These are phyloP conservation scores for Elmis aenea DNA, from an alignment of 2,888 invertebrate genomes.

Conservation along the genomic window DNA sequence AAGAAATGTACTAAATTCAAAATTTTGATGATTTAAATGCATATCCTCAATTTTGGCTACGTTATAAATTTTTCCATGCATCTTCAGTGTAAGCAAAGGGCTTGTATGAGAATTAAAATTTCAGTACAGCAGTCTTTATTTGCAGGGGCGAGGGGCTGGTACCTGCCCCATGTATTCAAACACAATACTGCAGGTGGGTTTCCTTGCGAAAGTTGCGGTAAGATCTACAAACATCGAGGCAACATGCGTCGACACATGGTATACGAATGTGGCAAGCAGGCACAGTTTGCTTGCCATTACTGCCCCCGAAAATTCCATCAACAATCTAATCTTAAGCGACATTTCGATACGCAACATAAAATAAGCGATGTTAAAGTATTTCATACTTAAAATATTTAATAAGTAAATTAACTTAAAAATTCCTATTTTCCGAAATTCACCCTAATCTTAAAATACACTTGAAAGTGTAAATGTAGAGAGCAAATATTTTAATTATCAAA, in stretches of 20 bases:
- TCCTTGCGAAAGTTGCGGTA: conserved; percentile 68
- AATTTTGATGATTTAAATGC: too few species aligned
- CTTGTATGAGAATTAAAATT: conserved; percentile 24
- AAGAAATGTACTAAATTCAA: too few species aligned
- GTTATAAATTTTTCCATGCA: too few species aligned
- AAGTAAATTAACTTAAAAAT: too few species aligned
- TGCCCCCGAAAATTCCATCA: conserved; percentile 59
- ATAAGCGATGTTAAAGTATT: not conserved
- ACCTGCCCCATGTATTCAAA: conserved; percentile 6
- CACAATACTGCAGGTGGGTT: not conserved
- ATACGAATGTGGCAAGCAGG: conserved; percentile 66
- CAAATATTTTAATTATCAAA: too few species aligned
- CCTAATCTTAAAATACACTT: too few species aligned
- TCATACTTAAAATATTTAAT: too few species aligned
- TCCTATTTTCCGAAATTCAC: too few species aligned
- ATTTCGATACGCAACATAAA: conserved; percentile 37
- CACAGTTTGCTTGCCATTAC: conserved; percentile 59
- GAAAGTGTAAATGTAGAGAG: too few species aligned
- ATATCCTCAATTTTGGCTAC: too few species aligned
- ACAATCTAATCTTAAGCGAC: conserved; percentile 46
- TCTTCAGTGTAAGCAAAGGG: too few species aligned
- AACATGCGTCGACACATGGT: conserved; percentile 70
- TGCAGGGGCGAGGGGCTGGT: conserved; percentile 38
- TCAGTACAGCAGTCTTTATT: conserved; percentile 44
- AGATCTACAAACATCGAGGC: conserved; percentile 76